Evolutionary conservation across 2,797 vertebrate genomes (phyloP), one percentile per base, ranked within the genome.

Genomic region (Pseudopleuronectes americanus): DNA sequence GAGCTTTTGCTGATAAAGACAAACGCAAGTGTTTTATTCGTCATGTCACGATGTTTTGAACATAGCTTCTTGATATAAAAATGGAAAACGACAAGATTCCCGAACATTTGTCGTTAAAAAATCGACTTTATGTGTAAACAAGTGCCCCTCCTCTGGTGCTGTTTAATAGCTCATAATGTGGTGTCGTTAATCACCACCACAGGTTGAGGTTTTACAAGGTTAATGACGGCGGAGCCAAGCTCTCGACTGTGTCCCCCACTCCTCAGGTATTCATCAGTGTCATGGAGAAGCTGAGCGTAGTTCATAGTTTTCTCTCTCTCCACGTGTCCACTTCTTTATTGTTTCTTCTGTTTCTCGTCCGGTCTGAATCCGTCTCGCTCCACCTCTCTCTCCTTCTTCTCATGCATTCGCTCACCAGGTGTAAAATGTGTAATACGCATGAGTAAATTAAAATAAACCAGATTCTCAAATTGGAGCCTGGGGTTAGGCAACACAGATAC

Each of bases 241-340:
- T 89, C 88, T 91, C 77, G 3, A 76, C 76, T 79, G 80, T 57
- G 79, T 84, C 84, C 83, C 66, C 83, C 66, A 28, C 68, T 92
- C 82, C 81, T 88, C 77, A 79, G 88, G 86, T 89, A 89, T 92
- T 90, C 87, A 80, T 92, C 85, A 80, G 86, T 78, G 86, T 92
- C 89, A 81, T 80, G 76, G 16, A 55, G 75, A 73, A 53, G 75
- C 59, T 56, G 72, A 36, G 60, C 24, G 26, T 13, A 45, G 53
- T 79, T 77, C 77, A 67, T 23, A 22, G 60, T 59, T 71, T 21
- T 59, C 23, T 62, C 28, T 41, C 26, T 31, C 47, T 62, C 38
- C 10, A 10, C 19, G 4, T 61, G 53, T 57, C 48, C 54, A 48
- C 24, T 33, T 68, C 58, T 69, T 33, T 19, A 22, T 45, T 24